Percentiles rank a stretch among this genome's conserved stretches.
Evolutionary conservation across 2,113 vertebrate species (phyloP).

Genomic region (Urocitellus parryii): DNA sequence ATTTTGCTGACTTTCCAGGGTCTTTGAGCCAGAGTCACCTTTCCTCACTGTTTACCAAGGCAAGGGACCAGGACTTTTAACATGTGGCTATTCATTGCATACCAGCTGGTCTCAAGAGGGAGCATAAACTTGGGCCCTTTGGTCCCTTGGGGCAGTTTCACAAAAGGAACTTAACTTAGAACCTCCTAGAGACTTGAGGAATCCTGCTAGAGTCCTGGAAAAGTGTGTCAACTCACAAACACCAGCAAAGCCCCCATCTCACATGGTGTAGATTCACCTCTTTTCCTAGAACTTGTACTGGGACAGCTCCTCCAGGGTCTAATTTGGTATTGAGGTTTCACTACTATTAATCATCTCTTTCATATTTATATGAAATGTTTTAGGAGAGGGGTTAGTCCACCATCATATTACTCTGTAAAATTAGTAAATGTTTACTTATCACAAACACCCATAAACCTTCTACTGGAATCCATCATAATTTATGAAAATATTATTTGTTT

Average conservation of each 20-base stretch:
- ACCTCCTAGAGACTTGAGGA: neutral
- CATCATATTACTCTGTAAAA: neutral
- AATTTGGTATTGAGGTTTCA: neutral
- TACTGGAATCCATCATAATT: neutral
- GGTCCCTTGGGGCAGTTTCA: neutral
- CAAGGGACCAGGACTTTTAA: neutral
- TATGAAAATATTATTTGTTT: neutral
- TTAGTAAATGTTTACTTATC: neutral
- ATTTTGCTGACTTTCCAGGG: neutral
- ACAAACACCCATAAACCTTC: neutral
- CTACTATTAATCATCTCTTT: neutral
- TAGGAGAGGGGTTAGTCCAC: neutral
- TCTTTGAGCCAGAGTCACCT: neutral
- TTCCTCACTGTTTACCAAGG: neutral
- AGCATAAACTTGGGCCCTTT: neutral
- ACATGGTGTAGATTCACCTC: neutral
- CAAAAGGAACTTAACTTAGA: neutral
- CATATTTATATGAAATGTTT: neutral
- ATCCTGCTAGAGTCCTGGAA: neutral
- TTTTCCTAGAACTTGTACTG: neutral
- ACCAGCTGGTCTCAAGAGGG: rapidly evolving
- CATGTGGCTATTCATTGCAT: neutral
- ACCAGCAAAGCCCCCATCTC: neutral
- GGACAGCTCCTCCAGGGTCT: neutral
- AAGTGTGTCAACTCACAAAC: neutral